Evolutionary conservation across 2,113 vertebrate genomes (phyloP).

Genomic region (Eudyptes chrysolophus): DNA sequence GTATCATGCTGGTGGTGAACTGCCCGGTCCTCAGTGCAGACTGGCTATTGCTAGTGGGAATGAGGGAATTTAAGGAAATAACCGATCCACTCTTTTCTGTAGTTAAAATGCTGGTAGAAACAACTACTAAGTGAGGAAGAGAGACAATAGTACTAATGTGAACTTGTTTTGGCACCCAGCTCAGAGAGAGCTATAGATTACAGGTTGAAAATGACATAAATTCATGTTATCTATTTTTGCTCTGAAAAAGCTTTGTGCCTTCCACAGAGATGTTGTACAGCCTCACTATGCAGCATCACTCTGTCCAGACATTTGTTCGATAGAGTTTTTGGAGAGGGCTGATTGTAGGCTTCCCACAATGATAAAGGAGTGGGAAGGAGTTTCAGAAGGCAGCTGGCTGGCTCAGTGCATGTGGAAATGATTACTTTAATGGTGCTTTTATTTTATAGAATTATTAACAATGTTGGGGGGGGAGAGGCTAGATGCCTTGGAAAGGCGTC

Average conservation of each 20-base stretch:
- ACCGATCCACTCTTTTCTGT: neutral
- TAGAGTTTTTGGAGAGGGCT: slow-evolving; percentile 6
- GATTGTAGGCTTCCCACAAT: slow-evolving; percentile 50
- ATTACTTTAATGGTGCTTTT: slow-evolving; percentile 57
- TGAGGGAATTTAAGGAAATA: neutral
- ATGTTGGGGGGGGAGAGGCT: neutral
- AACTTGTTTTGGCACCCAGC: neutral
- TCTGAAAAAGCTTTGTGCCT: neutral
- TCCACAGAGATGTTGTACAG: rapidly evolving
- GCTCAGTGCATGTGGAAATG: slow-evolving; percentile 33
- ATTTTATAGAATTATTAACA: slow-evolving; percentile 57
- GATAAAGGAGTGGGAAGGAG: slow-evolving; percentile 37
- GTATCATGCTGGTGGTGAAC: neutral
- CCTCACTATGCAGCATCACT: neutral
- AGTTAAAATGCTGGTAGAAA: neutral
- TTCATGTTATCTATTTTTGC: neutral
- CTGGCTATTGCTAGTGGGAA: neutral
- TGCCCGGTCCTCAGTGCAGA: neutral
- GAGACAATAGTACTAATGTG: neutral
- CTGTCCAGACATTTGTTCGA: slow-evolving; percentile 4
- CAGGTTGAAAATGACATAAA: slow-evolving; percentile 4
- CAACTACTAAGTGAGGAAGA: neutral
- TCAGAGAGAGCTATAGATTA: neutral
- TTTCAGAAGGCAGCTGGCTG: slow-evolving; percentile 38
- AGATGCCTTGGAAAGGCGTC: neutral